These are phyloP conservation scores for Chrosomus eos DNA, from an alignment of 2,797 vertebrate species.

Conservation along the genomic window DNA sequence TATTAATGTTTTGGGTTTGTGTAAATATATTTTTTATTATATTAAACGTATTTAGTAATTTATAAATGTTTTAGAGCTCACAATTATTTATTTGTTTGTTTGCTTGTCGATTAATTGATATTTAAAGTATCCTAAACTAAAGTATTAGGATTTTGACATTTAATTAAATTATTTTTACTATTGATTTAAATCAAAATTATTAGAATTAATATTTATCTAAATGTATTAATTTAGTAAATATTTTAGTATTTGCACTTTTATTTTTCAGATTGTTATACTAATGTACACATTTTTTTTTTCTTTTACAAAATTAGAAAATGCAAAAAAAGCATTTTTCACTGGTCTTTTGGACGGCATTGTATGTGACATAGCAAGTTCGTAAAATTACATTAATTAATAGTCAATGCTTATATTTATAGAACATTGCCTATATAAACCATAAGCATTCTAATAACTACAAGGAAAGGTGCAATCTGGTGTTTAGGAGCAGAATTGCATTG, in stretches of 20 bases:
- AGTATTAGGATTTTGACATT: neutral
- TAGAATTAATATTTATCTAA: too few relatives aligned
- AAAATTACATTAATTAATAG: neutral
- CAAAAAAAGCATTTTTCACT: neutral
- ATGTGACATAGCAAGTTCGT: neutral
- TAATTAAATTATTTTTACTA: neutral
- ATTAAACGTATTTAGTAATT: too few relatives aligned
- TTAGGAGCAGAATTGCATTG: conserved; percentile 24
- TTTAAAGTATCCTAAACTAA: neutral
- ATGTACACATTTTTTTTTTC: neutral
- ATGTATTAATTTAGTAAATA: neutral
- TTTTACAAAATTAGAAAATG: neutral
- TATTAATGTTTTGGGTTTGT: neutral
- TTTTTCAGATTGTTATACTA: neutral
- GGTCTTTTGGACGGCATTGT: neutral
- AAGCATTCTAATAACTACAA: neutral
- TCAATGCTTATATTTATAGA: neutral
- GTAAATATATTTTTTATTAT: too few relatives aligned
- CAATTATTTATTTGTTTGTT: neutral
- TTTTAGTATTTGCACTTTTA: too few relatives aligned
- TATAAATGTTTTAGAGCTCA: neutral
- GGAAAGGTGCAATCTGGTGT: conserved; percentile 1
- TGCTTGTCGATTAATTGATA: neutral
- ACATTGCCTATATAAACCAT: neutral
- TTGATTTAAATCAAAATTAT: neutral